Conservation (phyloP, 2,797 vertebrate genomes). For the Triplophysa yarkandensis region DNA sequence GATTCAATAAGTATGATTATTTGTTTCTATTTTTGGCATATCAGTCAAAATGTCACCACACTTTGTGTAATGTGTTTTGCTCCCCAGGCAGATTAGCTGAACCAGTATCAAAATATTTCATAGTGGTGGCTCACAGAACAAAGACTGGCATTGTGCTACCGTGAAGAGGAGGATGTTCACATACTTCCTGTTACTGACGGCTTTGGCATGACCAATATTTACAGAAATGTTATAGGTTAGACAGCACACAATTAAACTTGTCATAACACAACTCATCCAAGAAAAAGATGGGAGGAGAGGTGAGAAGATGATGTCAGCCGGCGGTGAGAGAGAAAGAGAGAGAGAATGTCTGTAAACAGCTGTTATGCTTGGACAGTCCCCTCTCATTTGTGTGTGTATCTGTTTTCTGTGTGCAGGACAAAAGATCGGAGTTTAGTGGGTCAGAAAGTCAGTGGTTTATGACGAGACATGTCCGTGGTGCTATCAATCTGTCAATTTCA, state of each 20-base stretch:
- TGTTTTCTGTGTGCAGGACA: constrained; percentile 60
- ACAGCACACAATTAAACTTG: constrained; percentile 84
- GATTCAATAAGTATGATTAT: not conserved
- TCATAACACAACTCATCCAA: constrained; percentile 80
- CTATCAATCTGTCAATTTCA: constrained; percentile 73
- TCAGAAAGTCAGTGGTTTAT: constrained; percentile 71
- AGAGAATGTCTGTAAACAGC: constrained; percentile 56
- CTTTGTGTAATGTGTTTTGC: constrained; percentile 35
- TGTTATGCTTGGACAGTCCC: constrained; percentile 55
- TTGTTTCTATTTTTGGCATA: not conserved
- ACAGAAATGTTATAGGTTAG: constrained; percentile 79
- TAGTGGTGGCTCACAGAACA: constrained; percentile 68
- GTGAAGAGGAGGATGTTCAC: constrained; percentile 61
- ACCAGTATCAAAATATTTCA: constrained; percentile 51
- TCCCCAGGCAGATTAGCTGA: constrained; percentile 28
- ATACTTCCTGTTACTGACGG: constrained; percentile 76
- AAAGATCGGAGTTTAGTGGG: constrained; percentile 61
- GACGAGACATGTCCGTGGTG: constrained; percentile 68
- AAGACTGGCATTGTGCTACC: constrained; percentile 74
- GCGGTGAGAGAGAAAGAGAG: constrained; percentile 19
- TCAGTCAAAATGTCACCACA: constrained; percentile 31
- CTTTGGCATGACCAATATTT: constrained; percentile 81
- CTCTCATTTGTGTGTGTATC: constrained; percentile 31
- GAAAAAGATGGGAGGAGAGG: constrained; percentile 66
- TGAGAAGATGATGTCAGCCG: constrained; percentile 77